Percentiles rank a stretch among this genome's conserved stretches.
Evolutionary conservation across 2,113 vertebrate species (phyloP).

Genomic region (Bos javanicus): DNA sequence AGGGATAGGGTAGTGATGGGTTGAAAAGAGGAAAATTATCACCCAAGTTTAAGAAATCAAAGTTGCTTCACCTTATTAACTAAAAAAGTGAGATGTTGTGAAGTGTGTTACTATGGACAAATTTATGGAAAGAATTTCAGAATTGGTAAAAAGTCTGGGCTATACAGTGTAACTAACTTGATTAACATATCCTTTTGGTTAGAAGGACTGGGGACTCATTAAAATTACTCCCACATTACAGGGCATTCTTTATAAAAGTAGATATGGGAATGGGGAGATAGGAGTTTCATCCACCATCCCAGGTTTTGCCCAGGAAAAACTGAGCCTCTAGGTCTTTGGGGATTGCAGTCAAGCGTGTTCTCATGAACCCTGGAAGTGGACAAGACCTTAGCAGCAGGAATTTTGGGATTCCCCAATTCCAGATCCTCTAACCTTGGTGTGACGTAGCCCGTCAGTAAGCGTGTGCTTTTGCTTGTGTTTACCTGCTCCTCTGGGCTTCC

Average conservation of each 20-base stretch:
- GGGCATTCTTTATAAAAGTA: neutral
- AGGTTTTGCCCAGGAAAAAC: neutral
- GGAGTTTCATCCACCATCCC: neutral
- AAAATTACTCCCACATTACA: neutral
- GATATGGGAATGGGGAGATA: neutral
- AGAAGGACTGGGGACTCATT: neutral
- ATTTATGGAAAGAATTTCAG: slow-evolving; percentile 22
- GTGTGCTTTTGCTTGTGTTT: neutral
- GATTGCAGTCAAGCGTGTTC: neutral
- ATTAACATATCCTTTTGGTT: neutral
- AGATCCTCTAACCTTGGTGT: neutral
- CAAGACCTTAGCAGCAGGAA: neutral
- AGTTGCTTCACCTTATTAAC: neutral
- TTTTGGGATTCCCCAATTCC: neutral
- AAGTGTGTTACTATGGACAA: neutral
- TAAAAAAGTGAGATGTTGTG: neutral
- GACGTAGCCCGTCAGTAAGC: rapidly evolving
- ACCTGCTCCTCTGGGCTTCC: neutral
- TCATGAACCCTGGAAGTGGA: neutral
- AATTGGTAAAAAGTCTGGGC: neutral
- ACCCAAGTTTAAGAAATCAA: neutral
- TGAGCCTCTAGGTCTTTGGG: neutral
- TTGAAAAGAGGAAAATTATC: neutral
- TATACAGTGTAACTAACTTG: neutral
- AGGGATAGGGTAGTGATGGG: neutral